Evolutionary conservation across 1,140 invertebrate genomes (phyloP).

Genomic region (Hycleus cichorii): DNA sequence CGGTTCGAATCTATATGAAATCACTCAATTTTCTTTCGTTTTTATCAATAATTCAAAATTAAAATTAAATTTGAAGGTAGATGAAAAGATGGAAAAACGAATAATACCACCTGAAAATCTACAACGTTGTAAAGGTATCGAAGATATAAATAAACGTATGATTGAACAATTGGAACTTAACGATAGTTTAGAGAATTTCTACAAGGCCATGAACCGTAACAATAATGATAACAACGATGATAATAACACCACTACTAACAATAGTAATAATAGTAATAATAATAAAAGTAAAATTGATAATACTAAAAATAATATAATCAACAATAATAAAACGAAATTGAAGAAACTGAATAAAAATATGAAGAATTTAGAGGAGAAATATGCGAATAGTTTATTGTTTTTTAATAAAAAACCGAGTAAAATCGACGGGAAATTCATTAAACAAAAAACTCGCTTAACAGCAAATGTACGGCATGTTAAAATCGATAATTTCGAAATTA

Average conservation of each 20-base stretch:
- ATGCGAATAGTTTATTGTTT: slow-evolving; percentile 28
- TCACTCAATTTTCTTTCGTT: too few species aligned
- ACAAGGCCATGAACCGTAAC: neutral
- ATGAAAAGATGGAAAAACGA: neutral
- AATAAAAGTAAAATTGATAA: too few species aligned
- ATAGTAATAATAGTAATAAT: too few species aligned
- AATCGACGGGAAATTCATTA: slow-evolving; percentile 7
- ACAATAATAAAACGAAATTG: neutral
- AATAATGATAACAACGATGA: neutral
- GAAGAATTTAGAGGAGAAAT: slow-evolving; percentile 10
- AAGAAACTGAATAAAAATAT: neutral
- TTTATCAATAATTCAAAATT: too few species aligned
- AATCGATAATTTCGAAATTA: too few species aligned
- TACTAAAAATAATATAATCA: neutral
- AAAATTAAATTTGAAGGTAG: too few species aligned
- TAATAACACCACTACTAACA: too few species aligned
- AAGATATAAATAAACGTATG: neutral
- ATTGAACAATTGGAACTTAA: neutral
- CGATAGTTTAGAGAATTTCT: neutral
- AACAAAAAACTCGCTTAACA: neutral
- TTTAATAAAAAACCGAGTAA: neutral
- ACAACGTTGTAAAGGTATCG: neutral
- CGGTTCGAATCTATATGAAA: too few species aligned
- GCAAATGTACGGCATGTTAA: too few species aligned
- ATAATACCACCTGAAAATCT: neutral